These are phyloP conservation scores for Neostethus bicornis DNA, from an alignment of 2,797 vertebrate genomes.

Conservation along the genomic window DNA sequence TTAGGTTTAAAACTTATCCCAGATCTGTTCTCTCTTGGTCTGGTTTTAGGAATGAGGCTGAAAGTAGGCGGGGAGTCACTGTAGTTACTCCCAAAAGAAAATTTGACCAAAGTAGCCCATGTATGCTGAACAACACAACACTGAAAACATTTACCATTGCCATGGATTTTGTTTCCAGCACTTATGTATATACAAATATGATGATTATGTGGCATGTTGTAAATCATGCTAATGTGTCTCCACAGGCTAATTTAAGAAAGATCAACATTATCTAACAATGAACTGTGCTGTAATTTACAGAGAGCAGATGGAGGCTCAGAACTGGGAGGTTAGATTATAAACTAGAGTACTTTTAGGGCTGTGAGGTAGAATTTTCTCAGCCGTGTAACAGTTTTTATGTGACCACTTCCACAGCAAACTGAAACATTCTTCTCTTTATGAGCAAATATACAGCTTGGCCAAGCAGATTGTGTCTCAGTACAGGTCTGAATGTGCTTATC, in stretches of 20 bases:
- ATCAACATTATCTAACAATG: constrained; percentile 12
- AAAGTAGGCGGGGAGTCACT: constrained; percentile 24
- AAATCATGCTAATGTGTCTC: constrained; percentile 15
- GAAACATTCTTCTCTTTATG: constrained; percentile 24
- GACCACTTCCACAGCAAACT: constrained; percentile 32
- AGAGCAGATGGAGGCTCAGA: constrained; percentile 13
- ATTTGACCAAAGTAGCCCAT: constrained; percentile 24
- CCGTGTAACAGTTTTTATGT: constrained; percentile 28
- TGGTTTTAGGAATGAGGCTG: constrained; percentile 47
- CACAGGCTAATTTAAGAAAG: constrained; percentile 13
- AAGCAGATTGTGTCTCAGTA: constrained; percentile 2
- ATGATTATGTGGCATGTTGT: constrained; percentile 16
- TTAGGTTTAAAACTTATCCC: constrained; percentile 5
- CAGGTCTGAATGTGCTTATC: background rate
- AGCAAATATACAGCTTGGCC: constrained; percentile 18
- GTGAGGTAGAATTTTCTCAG: constrained; percentile 31
- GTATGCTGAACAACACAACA: constrained; percentile 22
- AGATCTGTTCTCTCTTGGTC: constrained; percentile 28
- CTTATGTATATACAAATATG: constrained; percentile 13
- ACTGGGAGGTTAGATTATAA: constrained; percentile 27
- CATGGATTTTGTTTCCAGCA: background rate
- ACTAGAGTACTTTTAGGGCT: constrained; percentile 30
- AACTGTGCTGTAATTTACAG: constrained; percentile 21
- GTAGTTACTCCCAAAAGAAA: constrained; percentile 50
- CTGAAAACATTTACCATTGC: background rate